Conservation (phyloP, 2,113 vertebrate species). For the Psophia crepitans region DNA sequence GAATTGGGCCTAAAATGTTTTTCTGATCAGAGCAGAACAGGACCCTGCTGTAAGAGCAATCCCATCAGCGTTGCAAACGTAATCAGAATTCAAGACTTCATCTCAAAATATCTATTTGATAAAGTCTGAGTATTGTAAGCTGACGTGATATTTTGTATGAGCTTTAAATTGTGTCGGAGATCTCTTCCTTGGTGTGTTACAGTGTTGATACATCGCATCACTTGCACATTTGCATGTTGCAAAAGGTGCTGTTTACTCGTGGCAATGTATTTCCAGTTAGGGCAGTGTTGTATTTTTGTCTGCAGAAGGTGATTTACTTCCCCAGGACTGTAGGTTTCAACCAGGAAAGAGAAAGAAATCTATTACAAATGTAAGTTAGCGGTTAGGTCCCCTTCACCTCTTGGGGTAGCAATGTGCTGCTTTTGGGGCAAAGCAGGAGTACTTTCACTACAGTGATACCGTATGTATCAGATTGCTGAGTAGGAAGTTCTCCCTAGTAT, state of each 20-base stretch:
- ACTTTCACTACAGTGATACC: neutral
- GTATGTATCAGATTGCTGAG: neutral
- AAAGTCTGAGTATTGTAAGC: neutral
- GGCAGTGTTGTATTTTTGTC: neutral
- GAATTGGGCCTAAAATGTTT: neutral
- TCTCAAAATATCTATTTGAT: conserved; percentile 15
- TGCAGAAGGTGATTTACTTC: neutral
- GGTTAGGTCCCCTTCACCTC: neutral
- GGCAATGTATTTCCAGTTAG: neutral
- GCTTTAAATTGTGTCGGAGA: conserved; percentile 7
- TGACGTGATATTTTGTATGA: neutral
- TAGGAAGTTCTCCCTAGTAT: neutral
- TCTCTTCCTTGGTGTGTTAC: neutral
- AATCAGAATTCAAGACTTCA: neutral
- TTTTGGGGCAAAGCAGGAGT: neutral
- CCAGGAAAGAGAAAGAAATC: neutral
- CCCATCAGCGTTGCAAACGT: neutral
- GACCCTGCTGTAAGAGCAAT: neutral
- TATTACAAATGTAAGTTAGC: neutral
- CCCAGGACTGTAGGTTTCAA: neutral
- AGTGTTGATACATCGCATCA: neutral
- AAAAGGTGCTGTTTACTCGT: neutral
- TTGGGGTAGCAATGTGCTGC: neutral
- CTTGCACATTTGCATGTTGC: neutral
- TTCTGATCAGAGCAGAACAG: neutral